A percentile compares a stretch with the other conserved stretches of the same genome.
phyloP scores from a whole-genome alignment of 2,113 vertebrate species.

The Pongo abelii region DNA sequence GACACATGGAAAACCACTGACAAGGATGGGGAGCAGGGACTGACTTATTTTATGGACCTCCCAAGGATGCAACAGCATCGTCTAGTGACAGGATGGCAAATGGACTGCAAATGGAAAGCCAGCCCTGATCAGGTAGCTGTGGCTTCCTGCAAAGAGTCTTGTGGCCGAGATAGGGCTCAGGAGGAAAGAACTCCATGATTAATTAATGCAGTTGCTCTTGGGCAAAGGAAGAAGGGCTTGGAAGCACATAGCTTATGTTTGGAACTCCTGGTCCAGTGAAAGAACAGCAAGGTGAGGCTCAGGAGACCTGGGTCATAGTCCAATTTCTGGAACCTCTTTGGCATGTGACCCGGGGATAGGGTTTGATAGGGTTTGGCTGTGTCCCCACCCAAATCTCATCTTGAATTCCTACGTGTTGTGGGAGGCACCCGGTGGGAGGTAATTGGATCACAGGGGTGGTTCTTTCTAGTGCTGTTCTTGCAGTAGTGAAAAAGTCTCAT shows the following conservation, averaged over 20 bases:
- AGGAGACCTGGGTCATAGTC: neutral
- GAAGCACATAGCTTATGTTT: neutral
- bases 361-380: too few species aligned
- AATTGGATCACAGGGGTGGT: too few species aligned
- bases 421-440: too few species aligned
- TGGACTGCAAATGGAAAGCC: neutral
- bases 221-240: neutral
- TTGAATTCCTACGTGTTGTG: too few species aligned
- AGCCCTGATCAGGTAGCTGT: neutral
- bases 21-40: neutral
- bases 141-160: neutral
- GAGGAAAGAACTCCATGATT: neutral
- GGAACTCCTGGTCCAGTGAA: neutral
- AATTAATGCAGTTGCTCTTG: too few species aligned
- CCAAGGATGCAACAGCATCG: fast-evolving
- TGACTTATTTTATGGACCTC: too few species aligned
- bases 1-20: neutral
- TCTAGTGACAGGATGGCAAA: neutral
- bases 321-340: neutral
- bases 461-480: too few species aligned
- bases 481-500: too few species aligned
- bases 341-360: neutral
- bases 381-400: too few species aligned
- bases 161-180: neutral
- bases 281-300: neutral